These are phyloP conservation scores for Zelostemma sp. DNA, from an alignment of 1,140 invertebrate genomes.

Conservation along the genomic window DNA sequence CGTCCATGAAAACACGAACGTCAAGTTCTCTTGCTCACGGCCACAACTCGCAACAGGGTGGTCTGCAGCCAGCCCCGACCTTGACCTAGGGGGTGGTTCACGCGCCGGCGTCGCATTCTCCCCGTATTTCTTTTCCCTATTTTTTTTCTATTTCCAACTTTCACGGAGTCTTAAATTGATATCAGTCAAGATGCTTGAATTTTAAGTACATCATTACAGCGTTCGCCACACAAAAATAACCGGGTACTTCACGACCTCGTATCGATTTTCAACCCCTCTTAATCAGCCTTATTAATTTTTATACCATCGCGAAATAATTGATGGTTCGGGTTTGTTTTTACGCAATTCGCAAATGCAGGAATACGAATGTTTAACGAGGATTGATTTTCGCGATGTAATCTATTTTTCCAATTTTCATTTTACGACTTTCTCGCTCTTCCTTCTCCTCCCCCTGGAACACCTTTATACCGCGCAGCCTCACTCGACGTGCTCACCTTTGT, in stretches of 20 bases:
- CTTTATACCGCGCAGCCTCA: constrained; percentile 9
- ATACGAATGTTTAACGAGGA: no score
- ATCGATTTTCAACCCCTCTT: neutral
- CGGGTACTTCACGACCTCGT: neutral
- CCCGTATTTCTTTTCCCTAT: constrained; percentile 29
- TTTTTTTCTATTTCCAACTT: constrained; percentile 16
- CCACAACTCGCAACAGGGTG: constrained; percentile 38
- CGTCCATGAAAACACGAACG: constrained; percentile 45
- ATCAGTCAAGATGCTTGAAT: no score
- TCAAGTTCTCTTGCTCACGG: constrained; percentile 70
- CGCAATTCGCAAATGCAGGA: no score
- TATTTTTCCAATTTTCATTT: neutral
- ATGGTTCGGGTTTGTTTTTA: no score
- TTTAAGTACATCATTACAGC: neutral
- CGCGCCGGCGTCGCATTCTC: constrained; percentile 66
- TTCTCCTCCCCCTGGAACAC: neutral
- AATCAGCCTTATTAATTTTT: neutral
- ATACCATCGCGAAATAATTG: no score
- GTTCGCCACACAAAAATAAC: neutral
- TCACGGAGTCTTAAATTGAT: constrained; percentile 17
- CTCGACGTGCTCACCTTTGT: constrained; percentile 13
- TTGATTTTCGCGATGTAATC: no score
- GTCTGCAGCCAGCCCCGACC: constrained; percentile 60
- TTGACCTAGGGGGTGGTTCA: constrained; percentile 65
- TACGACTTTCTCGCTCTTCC: constrained; percentile 12